phyloP scores from a whole-genome alignment of 2,888 invertebrate genomes.

The Protophormia terraenovae region DNA sequence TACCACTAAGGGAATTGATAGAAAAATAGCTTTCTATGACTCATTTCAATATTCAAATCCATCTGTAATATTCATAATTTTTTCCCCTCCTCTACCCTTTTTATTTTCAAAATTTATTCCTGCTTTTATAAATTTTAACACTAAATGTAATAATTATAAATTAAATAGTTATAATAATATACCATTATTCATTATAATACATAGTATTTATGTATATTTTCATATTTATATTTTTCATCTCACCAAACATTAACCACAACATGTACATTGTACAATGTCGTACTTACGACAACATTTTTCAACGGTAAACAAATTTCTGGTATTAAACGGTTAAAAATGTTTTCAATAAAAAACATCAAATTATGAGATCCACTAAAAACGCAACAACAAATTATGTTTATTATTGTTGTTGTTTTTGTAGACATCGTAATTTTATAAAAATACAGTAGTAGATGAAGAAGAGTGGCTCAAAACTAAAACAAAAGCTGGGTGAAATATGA shows the following conservation, averaged over 20 bases:
- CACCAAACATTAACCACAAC: constrained; percentile 62
- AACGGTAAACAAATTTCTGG: constrained; percentile 50
- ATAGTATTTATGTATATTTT: constrained; percentile 33
- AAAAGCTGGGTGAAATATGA: constrained; percentile 49
- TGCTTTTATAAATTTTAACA: not conserved
- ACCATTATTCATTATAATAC: constrained; percentile 22
- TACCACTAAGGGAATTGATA: too few species aligned
- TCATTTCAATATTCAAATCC: too few species aligned
- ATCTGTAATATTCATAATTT: too few species aligned
- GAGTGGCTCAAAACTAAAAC: constrained; percentile 54
- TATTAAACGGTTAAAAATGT: constrained; percentile 57
- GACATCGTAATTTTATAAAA: constrained; percentile 17
- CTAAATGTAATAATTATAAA: constrained; percentile 45
- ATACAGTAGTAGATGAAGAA: not conserved
- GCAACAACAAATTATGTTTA: constrained; percentile 49
- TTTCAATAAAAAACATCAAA: constrained; percentile 60
- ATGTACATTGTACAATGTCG: constrained; percentile 48
- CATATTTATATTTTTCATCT: constrained; percentile 53
- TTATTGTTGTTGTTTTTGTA: constrained; percentile 28
- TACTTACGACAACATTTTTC: constrained; percentile 24
- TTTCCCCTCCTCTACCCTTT: too few species aligned
- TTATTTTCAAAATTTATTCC: not conserved
- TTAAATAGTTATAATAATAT: constrained; percentile 41
- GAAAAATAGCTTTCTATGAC: too few species aligned
- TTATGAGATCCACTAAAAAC: constrained; percentile 64